phyloP scores from a whole-genome alignment of 2,113 vertebrate species.

The Gavia stellata region DNA sequence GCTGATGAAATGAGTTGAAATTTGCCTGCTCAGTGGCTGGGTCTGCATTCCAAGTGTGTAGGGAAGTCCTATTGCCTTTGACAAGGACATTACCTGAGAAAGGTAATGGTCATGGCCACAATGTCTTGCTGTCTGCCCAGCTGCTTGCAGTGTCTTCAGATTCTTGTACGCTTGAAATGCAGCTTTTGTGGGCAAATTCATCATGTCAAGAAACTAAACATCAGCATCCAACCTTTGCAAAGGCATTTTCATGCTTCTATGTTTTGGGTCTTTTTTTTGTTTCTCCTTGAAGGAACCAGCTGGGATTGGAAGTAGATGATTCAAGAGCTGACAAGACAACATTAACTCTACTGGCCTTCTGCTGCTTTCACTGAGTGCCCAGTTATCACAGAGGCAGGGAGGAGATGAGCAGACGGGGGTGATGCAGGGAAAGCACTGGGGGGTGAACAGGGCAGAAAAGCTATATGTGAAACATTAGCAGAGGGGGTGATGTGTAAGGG shows the following conservation, averaged over 20 bases:
- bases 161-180: neutral
- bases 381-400: neutral
- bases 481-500: neutral
- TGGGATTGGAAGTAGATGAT: neutral
- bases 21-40: neutral
- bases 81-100: neutral
- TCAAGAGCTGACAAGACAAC: neutral
- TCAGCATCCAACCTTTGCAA: neutral
- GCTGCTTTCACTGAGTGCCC: neutral
- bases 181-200: neutral
- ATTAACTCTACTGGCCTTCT: neutral
- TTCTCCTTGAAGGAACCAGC: neutral
- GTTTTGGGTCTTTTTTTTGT: neutral
- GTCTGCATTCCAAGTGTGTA: neutral
- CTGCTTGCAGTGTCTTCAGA: neutral
- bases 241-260: neutral
- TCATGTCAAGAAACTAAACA: neutral
- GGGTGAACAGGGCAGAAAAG: neutral
- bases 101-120: neutral
- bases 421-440: neutral
- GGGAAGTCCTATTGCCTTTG: neutral
- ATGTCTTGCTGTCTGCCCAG: neutral
- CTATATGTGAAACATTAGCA: neutral
- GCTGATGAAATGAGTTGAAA: neutral
- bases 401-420: neutral